Evolutionary conservation across 2,113 vertebrate genomes (phyloP).

Genomic region (Garra rufa): DNA sequence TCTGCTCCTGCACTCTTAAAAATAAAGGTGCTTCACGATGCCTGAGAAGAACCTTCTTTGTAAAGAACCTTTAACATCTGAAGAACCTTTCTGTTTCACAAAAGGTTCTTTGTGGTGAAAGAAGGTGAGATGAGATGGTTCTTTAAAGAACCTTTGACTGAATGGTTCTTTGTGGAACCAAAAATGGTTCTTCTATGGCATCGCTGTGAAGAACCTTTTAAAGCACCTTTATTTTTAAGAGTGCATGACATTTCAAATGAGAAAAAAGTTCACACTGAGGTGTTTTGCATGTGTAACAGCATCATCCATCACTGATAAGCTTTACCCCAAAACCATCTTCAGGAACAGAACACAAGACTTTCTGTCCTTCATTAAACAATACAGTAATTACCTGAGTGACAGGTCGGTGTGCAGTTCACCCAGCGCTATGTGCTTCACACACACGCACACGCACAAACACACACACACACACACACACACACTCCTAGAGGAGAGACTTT

Average conservation of each 20-base stretch:
- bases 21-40: too few relatives aligned
- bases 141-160: too few relatives aligned
- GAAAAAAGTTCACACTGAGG: neutral
- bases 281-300: neutral
- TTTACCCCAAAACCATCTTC: neutral
- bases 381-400: slow-evolving; percentile 30
- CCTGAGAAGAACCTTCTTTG: too few relatives aligned
- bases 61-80: too few relatives aligned
- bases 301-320: neutral
- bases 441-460: slow-evolving; percentile 16
- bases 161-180: too few relatives aligned
- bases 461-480: slow-evolving; percentile 42
- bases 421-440: neutral
- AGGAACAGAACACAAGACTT: neutral
- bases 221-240: too few relatives aligned
- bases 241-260: neutral
- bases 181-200: too few relatives aligned
- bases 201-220: too few relatives aligned
- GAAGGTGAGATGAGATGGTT: too few relatives aligned
- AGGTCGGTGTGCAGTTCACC: slow-evolving; percentile 5
- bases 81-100: too few relatives aligned
- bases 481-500: slow-evolving; percentile 39
- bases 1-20: too few relatives aligned
- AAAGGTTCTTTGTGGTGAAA: too few relatives aligned
- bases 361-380: slow-evolving; percentile 11